Percentiles rank a stretch among this genome's conserved stretches.
Evolutionary conservation across 2,797 vertebrate genomes (phyloP).

Genomic region (Rallus crepitans): DNA sequence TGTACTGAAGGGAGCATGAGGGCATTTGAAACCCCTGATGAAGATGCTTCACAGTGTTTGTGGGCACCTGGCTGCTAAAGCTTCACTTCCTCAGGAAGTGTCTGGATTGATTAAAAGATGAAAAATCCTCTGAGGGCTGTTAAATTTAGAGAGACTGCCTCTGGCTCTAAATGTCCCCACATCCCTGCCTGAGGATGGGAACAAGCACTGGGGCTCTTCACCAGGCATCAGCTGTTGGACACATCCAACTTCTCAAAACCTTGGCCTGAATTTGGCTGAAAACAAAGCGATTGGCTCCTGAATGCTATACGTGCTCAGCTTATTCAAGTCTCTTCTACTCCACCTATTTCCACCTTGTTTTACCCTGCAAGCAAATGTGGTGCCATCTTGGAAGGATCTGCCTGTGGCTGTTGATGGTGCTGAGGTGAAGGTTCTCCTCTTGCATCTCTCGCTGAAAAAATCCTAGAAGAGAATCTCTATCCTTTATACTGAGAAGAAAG

Average conservation of each 20-base stretch:
- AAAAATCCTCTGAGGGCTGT: background rate
- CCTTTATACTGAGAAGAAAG: background rate
- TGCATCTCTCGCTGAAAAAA: background rate
- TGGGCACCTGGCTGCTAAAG: background rate
- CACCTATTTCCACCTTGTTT: background rate
- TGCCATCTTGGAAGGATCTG: background rate
- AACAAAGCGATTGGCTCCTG: background rate
- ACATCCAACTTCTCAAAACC: background rate
- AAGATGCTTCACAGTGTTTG: background rate
- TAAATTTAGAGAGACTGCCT: background rate
- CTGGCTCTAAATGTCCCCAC: background rate
- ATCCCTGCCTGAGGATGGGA: background rate
- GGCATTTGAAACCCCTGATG: background rate
- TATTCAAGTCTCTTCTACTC: background rate
- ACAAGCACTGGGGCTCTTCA: background rate
- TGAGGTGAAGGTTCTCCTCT: background rate
- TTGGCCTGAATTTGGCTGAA: background rate
- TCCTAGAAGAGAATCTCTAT: background rate
- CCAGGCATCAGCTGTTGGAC: background rate
- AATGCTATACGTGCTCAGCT: background rate
- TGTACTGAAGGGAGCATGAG: fast-evolving
- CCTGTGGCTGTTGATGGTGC: fast-evolving
- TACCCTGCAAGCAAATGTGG: background rate
- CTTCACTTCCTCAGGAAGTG: background rate
- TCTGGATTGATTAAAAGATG: background rate